phyloP scores from a whole-genome alignment of 2,797 vertebrate genomes.

The Pygocentrus nattereri region DNA sequence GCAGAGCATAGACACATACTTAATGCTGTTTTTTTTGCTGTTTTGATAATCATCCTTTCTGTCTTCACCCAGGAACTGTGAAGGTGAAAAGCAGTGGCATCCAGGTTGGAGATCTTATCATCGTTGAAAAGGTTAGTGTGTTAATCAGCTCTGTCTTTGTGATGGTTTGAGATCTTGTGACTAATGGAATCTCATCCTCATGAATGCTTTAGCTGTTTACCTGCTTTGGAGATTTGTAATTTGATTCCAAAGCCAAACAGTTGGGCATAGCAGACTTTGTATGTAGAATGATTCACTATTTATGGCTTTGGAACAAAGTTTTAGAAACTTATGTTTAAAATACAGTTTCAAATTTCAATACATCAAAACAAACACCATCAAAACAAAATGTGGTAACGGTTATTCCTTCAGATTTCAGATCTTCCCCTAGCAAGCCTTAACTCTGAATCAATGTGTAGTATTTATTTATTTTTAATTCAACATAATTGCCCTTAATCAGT shows the following conservation, averaged over 20 bases:
- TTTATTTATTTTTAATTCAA: constrained; percentile 16
- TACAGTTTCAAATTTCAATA: no score
- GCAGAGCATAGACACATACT: no score
- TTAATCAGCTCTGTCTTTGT: constrained; percentile 70
- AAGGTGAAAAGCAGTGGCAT: constrained; percentile 98
- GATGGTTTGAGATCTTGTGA: constrained; percentile 78
- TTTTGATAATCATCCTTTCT: constrained; percentile 22
- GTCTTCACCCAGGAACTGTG: constrained; percentile 85
- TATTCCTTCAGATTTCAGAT: neutral
- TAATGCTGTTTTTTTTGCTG: neutral
- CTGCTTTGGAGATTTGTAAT: constrained; percentile 50
- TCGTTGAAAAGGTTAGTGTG: constrained; percentile 95
- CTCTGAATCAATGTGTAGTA: neutral
- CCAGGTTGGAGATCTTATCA: constrained; percentile 98
- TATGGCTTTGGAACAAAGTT: neutral
- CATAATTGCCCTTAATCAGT: constrained; percentile 16
- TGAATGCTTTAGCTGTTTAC: constrained; percentile 53
- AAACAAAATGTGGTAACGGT: no score
- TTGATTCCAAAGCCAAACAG: constrained; percentile 28
- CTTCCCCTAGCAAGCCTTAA: neutral
- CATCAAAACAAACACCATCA: no score
- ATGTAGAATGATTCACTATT: constrained; percentile 16
- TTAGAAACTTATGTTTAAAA: neutral
- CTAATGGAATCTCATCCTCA: constrained; percentile 66
- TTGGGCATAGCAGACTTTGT: constrained; percentile 28